These are phyloP conservation scores for Nymphicus hollandicus DNA, from an alignment of 2,113 vertebrate species.

Conservation along the genomic window DNA sequence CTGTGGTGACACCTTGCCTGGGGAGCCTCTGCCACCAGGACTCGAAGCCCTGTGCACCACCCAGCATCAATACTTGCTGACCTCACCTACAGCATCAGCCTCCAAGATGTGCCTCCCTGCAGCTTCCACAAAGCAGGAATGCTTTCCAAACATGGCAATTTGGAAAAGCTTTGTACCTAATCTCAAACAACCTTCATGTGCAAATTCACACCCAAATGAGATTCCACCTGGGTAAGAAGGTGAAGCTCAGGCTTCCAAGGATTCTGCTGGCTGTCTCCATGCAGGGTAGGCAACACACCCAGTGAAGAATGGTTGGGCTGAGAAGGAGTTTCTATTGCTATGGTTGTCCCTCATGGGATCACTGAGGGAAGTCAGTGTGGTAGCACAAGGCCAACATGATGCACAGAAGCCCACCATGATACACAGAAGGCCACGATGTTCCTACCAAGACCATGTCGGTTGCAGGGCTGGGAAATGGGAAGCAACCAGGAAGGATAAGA, in stretches of 20 bases:
- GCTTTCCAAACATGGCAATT: neutral
- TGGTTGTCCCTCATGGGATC: fast-evolving
- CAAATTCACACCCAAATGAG: neutral
- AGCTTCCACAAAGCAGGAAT: neutral
- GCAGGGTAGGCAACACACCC: neutral
- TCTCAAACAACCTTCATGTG: neutral
- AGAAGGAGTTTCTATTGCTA: neutral
- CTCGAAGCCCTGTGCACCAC: neutral
- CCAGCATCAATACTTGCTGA: neutral
- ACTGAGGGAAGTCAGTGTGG: neutral
- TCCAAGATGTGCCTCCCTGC: neutral
- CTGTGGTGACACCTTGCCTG: fast-evolving
- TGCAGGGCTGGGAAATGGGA: neutral
- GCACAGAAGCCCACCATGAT: neutral
- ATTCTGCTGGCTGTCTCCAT: neutral
- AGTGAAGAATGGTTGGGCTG: neutral
- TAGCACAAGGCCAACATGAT: neutral
- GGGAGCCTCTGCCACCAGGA: fast-evolving
- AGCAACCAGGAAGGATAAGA: neutral
- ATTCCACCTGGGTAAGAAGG: neutral
- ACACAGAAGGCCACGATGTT: neutral
- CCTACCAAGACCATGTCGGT: neutral
- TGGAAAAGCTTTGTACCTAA: neutral
- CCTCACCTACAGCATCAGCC: neutral
- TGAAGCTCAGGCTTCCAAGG: neutral